Percentiles rank a stretch among this genome's conserved stretches.
Conservation (phyloP, 1,140 invertebrate genomes). For the Drosophila eugracilis region DNA sequence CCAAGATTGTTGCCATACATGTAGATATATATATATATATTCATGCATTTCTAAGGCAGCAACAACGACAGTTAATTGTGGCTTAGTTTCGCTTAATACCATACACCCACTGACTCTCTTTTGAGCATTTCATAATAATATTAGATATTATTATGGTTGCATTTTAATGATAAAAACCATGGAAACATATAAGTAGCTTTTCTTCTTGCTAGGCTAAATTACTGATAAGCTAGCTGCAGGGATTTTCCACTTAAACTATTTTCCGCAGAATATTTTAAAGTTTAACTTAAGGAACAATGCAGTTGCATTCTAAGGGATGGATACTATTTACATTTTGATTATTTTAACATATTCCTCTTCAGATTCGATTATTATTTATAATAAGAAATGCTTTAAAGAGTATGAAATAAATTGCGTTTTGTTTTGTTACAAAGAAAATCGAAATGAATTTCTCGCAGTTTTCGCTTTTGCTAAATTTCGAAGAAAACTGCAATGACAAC, state of each 20-base stretch:
- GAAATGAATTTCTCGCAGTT: conserved; percentile 1
- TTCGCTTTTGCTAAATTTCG: conserved; percentile 1
- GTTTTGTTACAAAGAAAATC: not conserved
- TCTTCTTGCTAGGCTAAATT: not conserved
- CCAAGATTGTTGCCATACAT: conserved; percentile 10
- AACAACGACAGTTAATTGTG: conserved; percentile 32
- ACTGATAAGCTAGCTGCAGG: not conserved
- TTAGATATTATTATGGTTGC: conserved; percentile 6
- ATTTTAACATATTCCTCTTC: too few relatives aligned
- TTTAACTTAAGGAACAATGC: not conserved
- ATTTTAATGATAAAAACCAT: conserved; percentile 8
- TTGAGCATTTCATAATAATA: conserved; percentile 16
- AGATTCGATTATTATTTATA: too few relatives aligned
- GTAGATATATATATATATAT: not conserved
- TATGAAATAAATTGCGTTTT: not conserved
- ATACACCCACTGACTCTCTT: not conserved
- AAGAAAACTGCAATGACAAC: conserved; percentile 22
- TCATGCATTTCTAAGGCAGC: not conserved
- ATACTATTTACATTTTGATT: too few relatives aligned
- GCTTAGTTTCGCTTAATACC: conserved; percentile 36
- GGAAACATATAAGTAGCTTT: not conserved
- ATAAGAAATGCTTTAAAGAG: too few relatives aligned
- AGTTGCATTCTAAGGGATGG: not conserved
- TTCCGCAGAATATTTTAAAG: not conserved
- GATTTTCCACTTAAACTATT: not conserved